Conservation (phyloP, 2,888 invertebrate genomes). For the Philereme vetulata region DNA sequence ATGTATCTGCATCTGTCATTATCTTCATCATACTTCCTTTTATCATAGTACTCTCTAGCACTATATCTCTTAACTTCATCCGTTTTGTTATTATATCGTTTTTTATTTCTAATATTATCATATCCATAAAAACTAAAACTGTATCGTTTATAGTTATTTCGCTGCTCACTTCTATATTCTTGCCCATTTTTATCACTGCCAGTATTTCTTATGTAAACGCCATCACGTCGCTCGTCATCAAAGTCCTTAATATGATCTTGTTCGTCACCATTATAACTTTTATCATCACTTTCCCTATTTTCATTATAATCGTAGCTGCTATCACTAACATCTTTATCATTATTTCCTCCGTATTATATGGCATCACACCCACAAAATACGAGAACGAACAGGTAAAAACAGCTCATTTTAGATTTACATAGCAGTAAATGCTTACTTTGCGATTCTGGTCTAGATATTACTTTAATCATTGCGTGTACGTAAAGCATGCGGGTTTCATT, state of each 20-base stretch:
- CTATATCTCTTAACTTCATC: background rate
- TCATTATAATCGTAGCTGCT: background rate
- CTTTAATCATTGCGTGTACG: background rate
- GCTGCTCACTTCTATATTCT: background rate
- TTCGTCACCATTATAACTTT: conserved; percentile 4
- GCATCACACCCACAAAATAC: conserved; percentile 2
- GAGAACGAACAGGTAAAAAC: conserved; percentile 1
- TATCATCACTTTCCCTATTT: conserved; percentile 7
- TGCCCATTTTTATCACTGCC: background rate
- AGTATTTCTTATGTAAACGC: background rate
- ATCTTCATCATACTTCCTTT: background rate
- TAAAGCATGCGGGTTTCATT: background rate
- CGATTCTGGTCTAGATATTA: background rate
- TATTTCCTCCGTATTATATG: background rate
- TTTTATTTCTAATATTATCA: background rate
- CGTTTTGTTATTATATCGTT: background rate
- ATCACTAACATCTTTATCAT: background rate
- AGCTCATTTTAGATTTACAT: conserved; percentile 6
- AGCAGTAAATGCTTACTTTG: conserved; percentile 3
- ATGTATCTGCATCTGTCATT: conserved; percentile 2
- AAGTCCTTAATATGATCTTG: conserved; percentile 1
- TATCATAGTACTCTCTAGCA: background rate
- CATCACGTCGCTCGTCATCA: conserved; percentile 3
- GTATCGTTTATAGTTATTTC: background rate
- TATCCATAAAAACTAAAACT: background rate